Evolutionary conservation across 2,888 invertebrate species (phyloP).

Genomic region (Scaptomyza polygonia): DNA sequence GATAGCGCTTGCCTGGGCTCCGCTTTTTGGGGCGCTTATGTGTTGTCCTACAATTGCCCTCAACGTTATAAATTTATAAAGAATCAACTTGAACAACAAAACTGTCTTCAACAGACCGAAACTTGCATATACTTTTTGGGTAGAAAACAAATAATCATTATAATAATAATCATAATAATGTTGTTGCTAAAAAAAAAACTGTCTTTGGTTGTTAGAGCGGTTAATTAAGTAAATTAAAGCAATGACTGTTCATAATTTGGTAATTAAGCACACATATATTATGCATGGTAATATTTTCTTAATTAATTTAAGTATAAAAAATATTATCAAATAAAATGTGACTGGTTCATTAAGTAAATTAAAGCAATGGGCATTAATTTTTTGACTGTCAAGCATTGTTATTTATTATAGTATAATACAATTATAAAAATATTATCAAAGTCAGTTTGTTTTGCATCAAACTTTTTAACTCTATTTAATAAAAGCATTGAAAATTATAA

Average conservation of each 20-base stretch:
- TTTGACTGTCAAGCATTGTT: too few relatives aligned
- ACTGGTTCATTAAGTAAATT: too few relatives aligned
- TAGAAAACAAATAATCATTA: constrained; percentile 1
- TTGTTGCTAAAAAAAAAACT: background rate
- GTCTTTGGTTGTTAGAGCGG: background rate
- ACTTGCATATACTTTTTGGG: constrained; percentile 17
- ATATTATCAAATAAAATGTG: too few relatives aligned
- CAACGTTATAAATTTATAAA: constrained; percentile 50
- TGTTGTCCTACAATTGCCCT: constrained; percentile 76
- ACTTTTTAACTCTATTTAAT: too few relatives aligned
- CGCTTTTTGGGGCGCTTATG: constrained; percentile 11
- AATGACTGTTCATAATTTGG: too few relatives aligned
- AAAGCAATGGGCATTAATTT: background rate
- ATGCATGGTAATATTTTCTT: too few relatives aligned
- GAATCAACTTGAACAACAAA: constrained; percentile 20
- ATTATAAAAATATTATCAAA: too few relatives aligned
- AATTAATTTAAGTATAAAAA: too few relatives aligned
- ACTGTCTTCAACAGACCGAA: constrained; percentile 21
- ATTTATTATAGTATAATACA: too few relatives aligned
- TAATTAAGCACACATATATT: too few relatives aligned
- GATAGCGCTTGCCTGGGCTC: constrained; percentile 27
- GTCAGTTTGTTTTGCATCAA: too few relatives aligned
- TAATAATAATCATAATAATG: constrained; percentile 1
- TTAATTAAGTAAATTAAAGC: background rate
- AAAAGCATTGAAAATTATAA: too few relatives aligned